A percentile compares a stretch with the other conserved stretches of the same genome.
Evolutionary conservation across 2,888 invertebrate species (phyloP).

Genomic region (Drosophila rubida): DNA sequence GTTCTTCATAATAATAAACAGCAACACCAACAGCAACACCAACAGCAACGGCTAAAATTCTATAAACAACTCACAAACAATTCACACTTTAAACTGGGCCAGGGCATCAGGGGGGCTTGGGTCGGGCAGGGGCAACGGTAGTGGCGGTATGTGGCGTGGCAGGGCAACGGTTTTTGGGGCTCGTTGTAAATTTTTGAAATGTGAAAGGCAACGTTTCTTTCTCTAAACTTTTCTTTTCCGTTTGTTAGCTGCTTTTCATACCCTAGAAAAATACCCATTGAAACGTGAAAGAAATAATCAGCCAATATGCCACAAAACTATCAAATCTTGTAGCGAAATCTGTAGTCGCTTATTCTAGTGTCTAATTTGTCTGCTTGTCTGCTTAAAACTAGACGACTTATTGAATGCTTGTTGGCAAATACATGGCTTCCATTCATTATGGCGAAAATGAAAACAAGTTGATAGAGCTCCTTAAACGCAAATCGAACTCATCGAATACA

Average conservation of each 20-base stretch:
- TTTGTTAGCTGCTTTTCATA: background rate
- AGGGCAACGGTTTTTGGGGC: conserved; percentile 29
- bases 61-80: conserved; percentile 46
- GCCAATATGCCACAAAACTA: background rate
- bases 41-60: conserved; percentile 27
- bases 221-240: conserved; percentile 34
- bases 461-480: background rate
- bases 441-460: background rate
- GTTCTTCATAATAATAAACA: conserved; percentile 44
- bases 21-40: conserved; percentile 2
- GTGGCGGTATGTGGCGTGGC: conserved; percentile 18
- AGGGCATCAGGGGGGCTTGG: background rate
- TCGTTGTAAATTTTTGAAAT: conserved; percentile 37
- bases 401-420: conserved; percentile 19
- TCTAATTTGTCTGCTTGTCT: background rate
- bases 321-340: background rate
- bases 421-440: background rate
- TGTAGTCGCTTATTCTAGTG: background rate
- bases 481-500: background rate
- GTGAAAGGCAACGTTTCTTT: conserved; percentile 60
- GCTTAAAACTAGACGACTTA: conserved; percentile 8
- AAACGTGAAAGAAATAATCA: no score
- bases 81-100: conserved; percentile 38
- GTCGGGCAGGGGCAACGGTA: background rate
- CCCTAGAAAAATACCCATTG: background rate